Percentiles rank a stretch among this genome's conserved stretches.
phyloP scores from a whole-genome alignment of 2,888 invertebrate species.

The Phytoseiulus persimilis region DNA sequence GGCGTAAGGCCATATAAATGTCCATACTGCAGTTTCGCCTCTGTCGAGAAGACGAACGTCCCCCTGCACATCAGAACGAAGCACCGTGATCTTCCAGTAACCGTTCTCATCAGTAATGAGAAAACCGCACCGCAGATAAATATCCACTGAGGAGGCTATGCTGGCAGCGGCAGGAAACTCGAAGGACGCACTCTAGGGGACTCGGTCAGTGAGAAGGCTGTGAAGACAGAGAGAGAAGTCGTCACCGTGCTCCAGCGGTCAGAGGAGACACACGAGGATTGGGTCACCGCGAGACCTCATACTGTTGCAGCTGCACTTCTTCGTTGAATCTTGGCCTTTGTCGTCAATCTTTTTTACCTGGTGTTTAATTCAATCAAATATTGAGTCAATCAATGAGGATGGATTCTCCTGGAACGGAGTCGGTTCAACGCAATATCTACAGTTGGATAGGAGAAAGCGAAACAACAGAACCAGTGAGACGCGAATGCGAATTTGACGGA shows the following conservation, averaged over 20 bases:
- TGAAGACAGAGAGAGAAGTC: background rate
- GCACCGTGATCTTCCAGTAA: conserved; percentile 29
- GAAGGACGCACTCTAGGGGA: background rate
- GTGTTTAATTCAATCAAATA: background rate
- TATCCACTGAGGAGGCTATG: background rate
- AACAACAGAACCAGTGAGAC: background rate
- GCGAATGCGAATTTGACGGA: background rate
- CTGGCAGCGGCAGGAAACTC: background rate
- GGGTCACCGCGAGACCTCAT: background rate
- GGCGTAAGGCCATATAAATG: conserved; percentile 21
- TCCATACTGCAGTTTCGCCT: conserved; percentile 26
- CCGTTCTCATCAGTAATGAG: background rate
- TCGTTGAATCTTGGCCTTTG: too few relatives aligned
- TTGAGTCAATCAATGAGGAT: background rate
- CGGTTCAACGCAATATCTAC: background rate
- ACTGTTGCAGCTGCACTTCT: too few relatives aligned
- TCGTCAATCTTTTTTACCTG: background rate
- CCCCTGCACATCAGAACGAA: conserved; percentile 30
- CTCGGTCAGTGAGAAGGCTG: background rate
- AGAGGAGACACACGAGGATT: too few relatives aligned
- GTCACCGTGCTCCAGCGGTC: too few relatives aligned
- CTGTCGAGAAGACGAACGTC: conserved; percentile 25
- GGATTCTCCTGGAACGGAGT: too few relatives aligned
- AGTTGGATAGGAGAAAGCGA: background rate
- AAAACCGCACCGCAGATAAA: background rate